These are phyloP conservation scores for Eulithis testata DNA, from an alignment of 2,888 invertebrate genomes.

Conservation along the genomic window DNA sequence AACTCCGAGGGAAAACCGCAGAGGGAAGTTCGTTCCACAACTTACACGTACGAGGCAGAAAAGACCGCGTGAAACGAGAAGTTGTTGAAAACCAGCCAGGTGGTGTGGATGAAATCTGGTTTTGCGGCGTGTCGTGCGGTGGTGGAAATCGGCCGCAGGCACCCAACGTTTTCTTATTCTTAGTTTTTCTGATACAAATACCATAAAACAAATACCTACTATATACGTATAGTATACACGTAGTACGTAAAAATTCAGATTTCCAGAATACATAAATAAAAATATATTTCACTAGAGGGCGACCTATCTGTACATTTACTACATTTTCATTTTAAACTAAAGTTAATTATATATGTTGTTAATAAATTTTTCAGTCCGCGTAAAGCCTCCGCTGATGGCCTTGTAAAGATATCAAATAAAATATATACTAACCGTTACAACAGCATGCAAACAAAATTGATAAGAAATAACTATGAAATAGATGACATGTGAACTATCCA, in stretches of 20 bases:
- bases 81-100: too few species aligned
- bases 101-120: too few species aligned
- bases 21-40: too few species aligned
- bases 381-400: slow-evolving; percentile 54
- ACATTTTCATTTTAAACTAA: slow-evolving; percentile 4
- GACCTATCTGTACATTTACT: neutral
- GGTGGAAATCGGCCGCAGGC: too few species aligned
- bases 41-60: too few species aligned
- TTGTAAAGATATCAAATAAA: slow-evolving; percentile 66
- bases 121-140: too few species aligned
- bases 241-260: neutral
- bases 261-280: slow-evolving; percentile 1
- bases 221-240: too few species aligned
- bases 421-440: slow-evolving; percentile 71
- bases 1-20: too few species aligned
- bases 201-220: too few species aligned
- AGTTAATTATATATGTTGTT: slow-evolving; percentile 6
- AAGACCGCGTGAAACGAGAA: too few species aligned
- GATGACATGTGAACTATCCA: too few species aligned
- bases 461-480: slow-evolving; percentile 51
- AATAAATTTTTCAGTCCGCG: slow-evolving; percentile 52
- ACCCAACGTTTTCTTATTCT: neutral
- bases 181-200: too few species aligned
- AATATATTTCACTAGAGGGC: slow-evolving; percentile 6
- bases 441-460: slow-evolving; percentile 79